These are phyloP conservation scores for Mirounga angustirostris DNA, from an alignment of 2,113 vertebrate species.

Conservation along the genomic window DNA sequence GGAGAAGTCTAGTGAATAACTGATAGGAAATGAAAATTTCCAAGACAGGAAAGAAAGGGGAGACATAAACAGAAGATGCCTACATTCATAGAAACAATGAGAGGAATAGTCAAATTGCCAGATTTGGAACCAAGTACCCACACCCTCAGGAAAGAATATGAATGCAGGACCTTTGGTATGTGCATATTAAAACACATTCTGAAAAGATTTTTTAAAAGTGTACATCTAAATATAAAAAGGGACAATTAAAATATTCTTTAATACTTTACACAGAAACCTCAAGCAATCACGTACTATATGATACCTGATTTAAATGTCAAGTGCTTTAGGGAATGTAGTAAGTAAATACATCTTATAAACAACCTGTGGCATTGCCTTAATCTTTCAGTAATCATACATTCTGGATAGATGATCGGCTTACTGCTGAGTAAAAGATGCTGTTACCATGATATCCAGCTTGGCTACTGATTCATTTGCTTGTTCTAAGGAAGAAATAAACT, in stretches of 20 bases:
- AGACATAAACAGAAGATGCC: not conserved
- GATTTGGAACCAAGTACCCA: not conserved
- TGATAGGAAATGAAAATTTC: not conserved
- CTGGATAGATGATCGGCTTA: not conserved
- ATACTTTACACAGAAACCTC: constrained; percentile 53
- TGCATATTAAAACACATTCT: not conserved
- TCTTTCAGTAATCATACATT: not conserved
- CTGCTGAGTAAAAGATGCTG: not conserved
- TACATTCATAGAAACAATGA: not conserved
- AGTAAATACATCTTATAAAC: not conserved
- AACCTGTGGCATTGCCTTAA: not conserved
- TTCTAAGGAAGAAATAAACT: not conserved
- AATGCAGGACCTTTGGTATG: not conserved
- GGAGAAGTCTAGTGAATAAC: not conserved
- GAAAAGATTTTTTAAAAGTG: constrained; percentile 36
- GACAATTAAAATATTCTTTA: constrained; percentile 25
- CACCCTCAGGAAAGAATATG: not conserved
- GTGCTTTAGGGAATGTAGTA: not conserved
- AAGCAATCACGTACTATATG: not conserved
- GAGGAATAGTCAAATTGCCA: not conserved
- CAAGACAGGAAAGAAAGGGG: not conserved
- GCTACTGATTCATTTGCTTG: not conserved
- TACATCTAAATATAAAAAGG: constrained; percentile 28
- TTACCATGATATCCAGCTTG: not conserved
- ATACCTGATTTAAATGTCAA: not conserved